Conservation (phyloP, 2,888 invertebrate genomes). For the Oxyteleia sp. region DNA sequence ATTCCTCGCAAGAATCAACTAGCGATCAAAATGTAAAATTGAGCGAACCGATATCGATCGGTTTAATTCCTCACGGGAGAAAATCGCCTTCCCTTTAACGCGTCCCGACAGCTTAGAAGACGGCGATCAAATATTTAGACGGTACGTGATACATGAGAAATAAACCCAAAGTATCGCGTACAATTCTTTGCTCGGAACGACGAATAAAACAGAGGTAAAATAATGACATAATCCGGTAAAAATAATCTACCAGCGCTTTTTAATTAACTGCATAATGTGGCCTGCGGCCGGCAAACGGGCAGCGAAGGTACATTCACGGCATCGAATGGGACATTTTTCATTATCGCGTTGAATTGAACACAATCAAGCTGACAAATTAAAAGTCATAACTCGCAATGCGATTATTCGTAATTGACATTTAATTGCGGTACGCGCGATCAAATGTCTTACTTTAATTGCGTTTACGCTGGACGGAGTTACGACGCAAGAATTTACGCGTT, state of each 20-base stretch:
- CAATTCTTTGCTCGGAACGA: neutral
- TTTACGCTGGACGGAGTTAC: neutral
- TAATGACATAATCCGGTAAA: constrained; percentile 10
- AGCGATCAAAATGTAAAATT: neutral
- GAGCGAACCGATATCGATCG: neutral
- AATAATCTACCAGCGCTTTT: constrained; percentile 11
- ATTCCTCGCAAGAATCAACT: neutral
- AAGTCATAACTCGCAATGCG: neutral
- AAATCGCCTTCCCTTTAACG: neutral
- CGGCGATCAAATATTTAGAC: neutral
- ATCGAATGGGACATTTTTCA: constrained; percentile 15
- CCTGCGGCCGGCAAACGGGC: neutral
- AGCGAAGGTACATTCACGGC: neutral
- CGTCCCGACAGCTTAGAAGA: neutral
- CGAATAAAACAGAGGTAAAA: neutral
- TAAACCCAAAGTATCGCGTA: too few species aligned
- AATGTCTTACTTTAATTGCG: neutral
- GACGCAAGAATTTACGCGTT: neutral
- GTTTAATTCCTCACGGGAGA: constrained; percentile 1
- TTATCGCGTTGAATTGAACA: constrained; percentile 2
- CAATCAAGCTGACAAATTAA: constrained; percentile 24
- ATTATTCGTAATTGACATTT: constrained; percentile 10
- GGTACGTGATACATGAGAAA: too few species aligned
- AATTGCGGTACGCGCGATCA: neutral
- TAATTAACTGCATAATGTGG: neutral